Percentiles rank a stretch among this genome's conserved stretches.
phyloP scores from a whole-genome alignment of 1,140 invertebrate genomes.

The Apocrypta bakeri region DNA sequence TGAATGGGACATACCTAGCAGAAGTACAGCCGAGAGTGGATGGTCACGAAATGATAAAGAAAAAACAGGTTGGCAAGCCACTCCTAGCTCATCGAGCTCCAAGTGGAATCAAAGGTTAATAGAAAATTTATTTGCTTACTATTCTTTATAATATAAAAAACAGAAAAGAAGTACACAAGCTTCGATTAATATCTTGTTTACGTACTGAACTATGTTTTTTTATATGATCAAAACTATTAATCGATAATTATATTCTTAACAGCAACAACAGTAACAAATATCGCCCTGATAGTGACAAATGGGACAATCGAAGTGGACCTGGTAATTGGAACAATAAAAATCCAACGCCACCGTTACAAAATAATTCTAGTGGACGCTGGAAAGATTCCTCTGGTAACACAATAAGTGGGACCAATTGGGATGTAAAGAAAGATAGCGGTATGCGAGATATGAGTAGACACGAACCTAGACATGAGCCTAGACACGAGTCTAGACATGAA shows the following conservation, averaged over 20 bases:
- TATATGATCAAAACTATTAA: neutral
- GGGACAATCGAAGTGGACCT: slow-evolving; percentile 33
- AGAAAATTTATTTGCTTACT: too few species aligned
- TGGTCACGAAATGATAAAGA: slow-evolving; percentile 57
- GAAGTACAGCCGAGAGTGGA: slow-evolving; percentile 63
- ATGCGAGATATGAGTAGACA: slow-evolving; percentile 31
- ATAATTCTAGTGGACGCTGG: slow-evolving; percentile 30
- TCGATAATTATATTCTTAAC: neutral
- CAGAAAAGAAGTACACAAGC: too few species aligned
- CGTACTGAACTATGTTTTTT: too few species aligned
- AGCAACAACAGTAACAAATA: slow-evolving; percentile 28
- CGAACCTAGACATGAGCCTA: slow-evolving; percentile 14
- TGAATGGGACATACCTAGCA: slow-evolving; percentile 71
- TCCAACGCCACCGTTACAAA: neutral
- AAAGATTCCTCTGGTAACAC: slow-evolving; percentile 18
- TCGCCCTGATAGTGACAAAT: slow-evolving; percentile 39
- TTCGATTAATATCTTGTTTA: too few species aligned
- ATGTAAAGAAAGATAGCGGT: slow-evolving; percentile 36
- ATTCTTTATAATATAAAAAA: too few species aligned
- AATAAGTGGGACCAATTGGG: slow-evolving; percentile 33
- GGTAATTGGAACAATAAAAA: slow-evolving; percentile 43
- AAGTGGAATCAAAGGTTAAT: slow-evolving; percentile 43
- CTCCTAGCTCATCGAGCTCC: neutral
- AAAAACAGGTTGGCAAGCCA: slow-evolving; percentile 50
- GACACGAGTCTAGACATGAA: slow-evolving; percentile 24